These are phyloP conservation scores for Phyllopteryx taeniolatus DNA, from an alignment of 2,113 vertebrate species.

Conservation along the genomic window DNA sequence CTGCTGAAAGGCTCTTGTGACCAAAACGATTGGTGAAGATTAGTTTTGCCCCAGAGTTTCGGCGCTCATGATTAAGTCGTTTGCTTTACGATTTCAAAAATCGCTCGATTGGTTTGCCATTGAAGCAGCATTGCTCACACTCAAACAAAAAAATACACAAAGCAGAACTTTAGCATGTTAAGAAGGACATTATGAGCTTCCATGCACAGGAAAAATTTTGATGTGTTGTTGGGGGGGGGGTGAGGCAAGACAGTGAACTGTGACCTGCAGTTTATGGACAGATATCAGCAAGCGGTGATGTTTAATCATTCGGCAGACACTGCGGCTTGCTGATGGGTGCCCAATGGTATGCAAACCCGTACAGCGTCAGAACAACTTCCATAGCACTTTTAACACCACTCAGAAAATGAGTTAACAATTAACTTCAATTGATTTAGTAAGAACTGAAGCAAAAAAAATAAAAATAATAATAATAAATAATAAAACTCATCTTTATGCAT, in stretches of 20 bases:
- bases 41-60: background rate
- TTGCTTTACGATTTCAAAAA: slow-evolving; percentile 12
- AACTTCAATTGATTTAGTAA: slow-evolving; percentile 24
- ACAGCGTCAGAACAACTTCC: slow-evolving; percentile 38
- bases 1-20: slow-evolving; percentile 54
- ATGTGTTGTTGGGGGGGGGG: slow-evolving; percentile 54
- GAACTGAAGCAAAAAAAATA: slow-evolving; percentile 39
- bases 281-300: slow-evolving; percentile 61
- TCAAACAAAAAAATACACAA: slow-evolving; percentile 20
- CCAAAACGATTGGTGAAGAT: slow-evolving; percentile 8
- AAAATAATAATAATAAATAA: background rate
- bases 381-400: slow-evolving; percentile 33
- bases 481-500: background rate
- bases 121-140: slow-evolving; percentile 62
- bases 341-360: slow-evolving; percentile 61
- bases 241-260: slow-evolving; percentile 63
- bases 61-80: background rate
- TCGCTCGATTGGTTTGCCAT: slow-evolving; percentile 34
- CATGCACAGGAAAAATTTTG: slow-evolving; percentile 61
- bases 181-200: slow-evolving; percentile 50
- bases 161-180: slow-evolving; percentile 48
- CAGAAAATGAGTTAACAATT: slow-evolving; percentile 16
- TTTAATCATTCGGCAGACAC: slow-evolving; percentile 27
- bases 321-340: slow-evolving; percentile 60
- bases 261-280: slow-evolving; percentile 59